Evolutionary conservation across 2,888 invertebrate species (phyloP).

Genomic region (Ecliptopera silaceata): DNA sequence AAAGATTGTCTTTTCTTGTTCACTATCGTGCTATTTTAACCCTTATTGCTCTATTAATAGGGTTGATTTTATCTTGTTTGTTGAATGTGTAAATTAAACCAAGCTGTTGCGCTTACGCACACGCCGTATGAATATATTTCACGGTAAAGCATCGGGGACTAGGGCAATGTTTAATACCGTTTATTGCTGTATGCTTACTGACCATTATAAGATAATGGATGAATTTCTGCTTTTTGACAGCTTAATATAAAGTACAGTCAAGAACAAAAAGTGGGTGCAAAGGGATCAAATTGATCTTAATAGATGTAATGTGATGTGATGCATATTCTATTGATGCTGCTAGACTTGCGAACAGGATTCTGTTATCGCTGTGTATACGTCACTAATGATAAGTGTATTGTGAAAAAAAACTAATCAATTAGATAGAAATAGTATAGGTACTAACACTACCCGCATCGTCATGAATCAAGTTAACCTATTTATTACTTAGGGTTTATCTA

Average conservation of each 20-base stretch:
- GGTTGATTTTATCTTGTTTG: slow-evolving; percentile 7
- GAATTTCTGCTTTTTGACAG: slow-evolving; percentile 36
- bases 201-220: slow-evolving; percentile 41
- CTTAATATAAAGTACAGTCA: slow-evolving; percentile 14
- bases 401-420: too few relatives aligned
- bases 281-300: too few relatives aligned
- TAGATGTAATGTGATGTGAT: too few relatives aligned
- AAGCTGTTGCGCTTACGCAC: slow-evolving; percentile 34
- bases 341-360: too few relatives aligned
- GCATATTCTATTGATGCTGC: too few relatives aligned
- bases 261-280: background rate
- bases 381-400: too few relatives aligned
- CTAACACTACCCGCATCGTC: too few relatives aligned
- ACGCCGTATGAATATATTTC: slow-evolving; percentile 51
- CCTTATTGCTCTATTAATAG: background rate
- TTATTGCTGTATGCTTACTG: slow-evolving; percentile 52
- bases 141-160: slow-evolving; percentile 50
- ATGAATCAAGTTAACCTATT: too few relatives aligned
- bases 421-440: too few relatives aligned
- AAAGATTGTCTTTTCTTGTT: background rate
- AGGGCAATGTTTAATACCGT: slow-evolving; percentile 47
- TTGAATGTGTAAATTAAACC: slow-evolving; percentile 27
- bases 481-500: too few relatives aligned
- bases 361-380: too few relatives aligned
- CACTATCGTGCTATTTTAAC: background rate